Conservation (phyloP, 2,113 vertebrate genomes). For the Pterocles orientalis region DNA sequence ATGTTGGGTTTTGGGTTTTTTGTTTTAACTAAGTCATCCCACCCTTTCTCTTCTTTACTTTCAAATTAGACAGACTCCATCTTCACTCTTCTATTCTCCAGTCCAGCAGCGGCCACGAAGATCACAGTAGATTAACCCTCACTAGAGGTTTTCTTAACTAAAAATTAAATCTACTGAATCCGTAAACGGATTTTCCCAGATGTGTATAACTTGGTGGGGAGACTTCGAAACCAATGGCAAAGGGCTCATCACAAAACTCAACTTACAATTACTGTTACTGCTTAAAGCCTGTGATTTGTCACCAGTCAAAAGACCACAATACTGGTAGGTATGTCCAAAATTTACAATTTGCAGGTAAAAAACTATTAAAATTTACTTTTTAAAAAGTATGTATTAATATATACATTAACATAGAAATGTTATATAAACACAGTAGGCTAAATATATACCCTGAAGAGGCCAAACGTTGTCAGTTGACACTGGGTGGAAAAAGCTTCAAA, state of each 20-base stretch:
- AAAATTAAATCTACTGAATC: not conserved
- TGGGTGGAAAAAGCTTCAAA: not conserved
- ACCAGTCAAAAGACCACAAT: not conserved
- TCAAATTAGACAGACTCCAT: not conserved
- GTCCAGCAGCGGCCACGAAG: not conserved
- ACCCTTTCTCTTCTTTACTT: not conserved
- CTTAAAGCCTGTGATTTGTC: not conserved
- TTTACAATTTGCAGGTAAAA: not conserved
- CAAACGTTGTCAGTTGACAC: not conserved
- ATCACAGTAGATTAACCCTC: not conserved
- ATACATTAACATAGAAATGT: not conserved
- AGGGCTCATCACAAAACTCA: not conserved
- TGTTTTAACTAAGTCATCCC: not conserved
- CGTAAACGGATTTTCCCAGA: not conserved
- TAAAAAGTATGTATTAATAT: not conserved
- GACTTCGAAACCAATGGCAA: not conserved
- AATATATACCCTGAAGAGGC: not conserved
- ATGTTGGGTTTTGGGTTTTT: not conserved
- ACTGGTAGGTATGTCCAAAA: not conserved
- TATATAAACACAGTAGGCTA: not conserved
- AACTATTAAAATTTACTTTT: accelerated
- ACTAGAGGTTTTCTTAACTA: not conserved
- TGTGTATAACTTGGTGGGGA: not conserved
- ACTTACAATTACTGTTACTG: not conserved
- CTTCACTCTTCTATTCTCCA: not conserved